A percentile compares a stretch with the other conserved stretches of the same genome.
phyloP scores from a whole-genome alignment of 1,140 invertebrate species.

The Coptotermes formosanus region DNA sequence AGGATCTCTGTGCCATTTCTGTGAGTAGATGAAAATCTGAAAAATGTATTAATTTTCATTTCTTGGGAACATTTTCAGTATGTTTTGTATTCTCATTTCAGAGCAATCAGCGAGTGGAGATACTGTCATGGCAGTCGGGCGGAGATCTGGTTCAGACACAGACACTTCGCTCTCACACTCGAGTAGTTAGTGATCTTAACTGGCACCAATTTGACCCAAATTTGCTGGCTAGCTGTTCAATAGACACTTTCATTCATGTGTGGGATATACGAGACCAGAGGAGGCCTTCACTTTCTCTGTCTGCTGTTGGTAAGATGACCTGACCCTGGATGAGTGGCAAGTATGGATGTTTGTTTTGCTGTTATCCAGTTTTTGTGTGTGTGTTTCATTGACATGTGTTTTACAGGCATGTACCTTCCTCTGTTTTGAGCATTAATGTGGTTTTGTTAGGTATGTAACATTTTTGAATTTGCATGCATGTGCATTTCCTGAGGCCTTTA shows the following conservation, averaged over 20 bases:
- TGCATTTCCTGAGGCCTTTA: too few species aligned
- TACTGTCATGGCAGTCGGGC: constrained; percentile 68
- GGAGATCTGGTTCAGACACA: constrained; percentile 64
- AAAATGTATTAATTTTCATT: too few species aligned
- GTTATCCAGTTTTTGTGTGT: too few species aligned
- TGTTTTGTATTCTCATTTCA: constrained; percentile 45
- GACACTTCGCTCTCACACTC: constrained; percentile 79
- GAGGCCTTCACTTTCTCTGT: constrained; percentile 76
- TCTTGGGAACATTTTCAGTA: too few species aligned
- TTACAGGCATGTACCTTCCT: too few species aligned
- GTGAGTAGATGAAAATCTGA: constrained; percentile 53
- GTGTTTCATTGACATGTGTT: too few species aligned
- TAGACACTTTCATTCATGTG: constrained; percentile 89
- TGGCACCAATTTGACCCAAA: constrained; percentile 91
- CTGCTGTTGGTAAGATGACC: constrained; percentile 63
- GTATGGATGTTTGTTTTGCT: too few species aligned
- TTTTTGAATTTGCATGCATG: too few species aligned
- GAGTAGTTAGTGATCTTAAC: constrained; percentile 88
- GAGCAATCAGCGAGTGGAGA: constrained; percentile 82
- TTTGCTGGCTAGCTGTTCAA: constrained; percentile 86
- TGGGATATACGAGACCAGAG: constrained; percentile 89
- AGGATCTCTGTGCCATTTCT: constrained; percentile 84
- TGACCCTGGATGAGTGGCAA: too few species aligned
- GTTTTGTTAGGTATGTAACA: too few species aligned
- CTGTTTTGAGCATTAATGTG: too few species aligned